Conservation (phyloP, 2,113 vertebrate genomes). For the Pachycephala philippinensis region DNA sequence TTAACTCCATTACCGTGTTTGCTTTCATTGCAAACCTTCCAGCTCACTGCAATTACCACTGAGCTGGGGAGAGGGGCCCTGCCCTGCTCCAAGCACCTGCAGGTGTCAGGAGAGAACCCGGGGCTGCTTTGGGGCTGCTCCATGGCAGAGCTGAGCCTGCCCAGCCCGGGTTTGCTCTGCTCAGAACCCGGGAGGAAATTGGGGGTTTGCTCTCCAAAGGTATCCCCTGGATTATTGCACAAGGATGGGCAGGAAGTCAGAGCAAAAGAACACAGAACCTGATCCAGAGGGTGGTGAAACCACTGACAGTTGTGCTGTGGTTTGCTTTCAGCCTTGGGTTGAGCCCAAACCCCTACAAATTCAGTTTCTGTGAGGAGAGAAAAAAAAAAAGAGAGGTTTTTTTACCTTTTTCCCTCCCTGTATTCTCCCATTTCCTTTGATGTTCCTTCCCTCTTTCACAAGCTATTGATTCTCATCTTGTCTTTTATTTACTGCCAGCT, state of each 20-base stretch:
- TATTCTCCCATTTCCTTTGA: neutral
- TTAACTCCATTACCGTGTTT: conserved; percentile 61
- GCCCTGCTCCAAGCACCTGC: neutral
- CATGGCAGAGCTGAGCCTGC: neutral
- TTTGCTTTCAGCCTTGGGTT: neutral
- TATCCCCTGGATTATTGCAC: neutral
- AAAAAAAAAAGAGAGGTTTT: neutral
- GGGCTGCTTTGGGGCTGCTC: neutral
- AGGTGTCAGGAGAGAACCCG: rapidly evolving
- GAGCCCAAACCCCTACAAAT: neutral
- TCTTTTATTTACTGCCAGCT: conserved; percentile 39
- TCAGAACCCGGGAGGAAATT: rapidly evolving
- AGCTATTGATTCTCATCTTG: conserved; percentile 16
- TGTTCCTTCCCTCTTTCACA: neutral
- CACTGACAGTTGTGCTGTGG: neutral
- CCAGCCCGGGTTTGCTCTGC: neutral
- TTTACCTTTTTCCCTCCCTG: neutral
- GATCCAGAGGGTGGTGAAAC: neutral
- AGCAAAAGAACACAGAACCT: neutral
- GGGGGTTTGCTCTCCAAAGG: neutral
- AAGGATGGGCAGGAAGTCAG: neutral
- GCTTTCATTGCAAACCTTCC: conserved; percentile 36
- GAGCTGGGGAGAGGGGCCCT: neutral
- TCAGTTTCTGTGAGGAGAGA: neutral
- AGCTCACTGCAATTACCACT: neutral